Conservation (phyloP, 2,113 vertebrate species). For the Nannospalax galili region DNA sequence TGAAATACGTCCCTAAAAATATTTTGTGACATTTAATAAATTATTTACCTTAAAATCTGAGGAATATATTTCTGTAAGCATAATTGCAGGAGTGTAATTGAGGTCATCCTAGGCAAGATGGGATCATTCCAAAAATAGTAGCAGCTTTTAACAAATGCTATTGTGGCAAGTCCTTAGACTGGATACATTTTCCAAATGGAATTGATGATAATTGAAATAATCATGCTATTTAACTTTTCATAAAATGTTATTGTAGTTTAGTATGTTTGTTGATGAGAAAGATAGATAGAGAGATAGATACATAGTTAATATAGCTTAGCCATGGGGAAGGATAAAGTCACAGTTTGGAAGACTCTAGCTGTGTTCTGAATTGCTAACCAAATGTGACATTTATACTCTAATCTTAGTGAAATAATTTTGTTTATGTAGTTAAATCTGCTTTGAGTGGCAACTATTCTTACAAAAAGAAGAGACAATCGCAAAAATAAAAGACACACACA, state of each 20-base stretch:
- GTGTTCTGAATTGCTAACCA: slow-evolving; percentile 32
- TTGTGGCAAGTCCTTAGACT: neutral
- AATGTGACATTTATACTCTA: neutral
- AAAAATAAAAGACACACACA: neutral
- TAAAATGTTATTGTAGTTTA: slow-evolving; percentile 17
- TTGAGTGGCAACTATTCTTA: slow-evolving; percentile 56
- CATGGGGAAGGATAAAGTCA: neutral
- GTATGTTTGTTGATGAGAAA: neutral
- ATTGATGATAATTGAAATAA: slow-evolving; percentile 32
- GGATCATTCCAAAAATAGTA: slow-evolving; percentile 31
- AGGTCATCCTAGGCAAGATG: slow-evolving; percentile 31
- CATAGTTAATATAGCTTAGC: neutral
- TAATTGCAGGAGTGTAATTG: slow-evolving; percentile 16
- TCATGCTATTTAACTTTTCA: neutral
- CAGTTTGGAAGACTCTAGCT: slow-evolving; percentile 10
- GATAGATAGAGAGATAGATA: neutral
- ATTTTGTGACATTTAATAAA: slow-evolving; percentile 13
- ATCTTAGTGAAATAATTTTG: slow-evolving; percentile 52
- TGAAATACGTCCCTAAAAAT: slow-evolving; percentile 51
- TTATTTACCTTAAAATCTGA: slow-evolving; percentile 40
- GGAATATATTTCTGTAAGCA: slow-evolving; percentile 43
- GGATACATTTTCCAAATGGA: neutral
- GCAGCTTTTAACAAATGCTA: slow-evolving; percentile 50
- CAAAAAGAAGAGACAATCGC: neutral
- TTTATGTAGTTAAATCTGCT: slow-evolving; percentile 25